Conservation (phyloP, 2,797 vertebrate species). For the Arvicola amphibius region DNA sequence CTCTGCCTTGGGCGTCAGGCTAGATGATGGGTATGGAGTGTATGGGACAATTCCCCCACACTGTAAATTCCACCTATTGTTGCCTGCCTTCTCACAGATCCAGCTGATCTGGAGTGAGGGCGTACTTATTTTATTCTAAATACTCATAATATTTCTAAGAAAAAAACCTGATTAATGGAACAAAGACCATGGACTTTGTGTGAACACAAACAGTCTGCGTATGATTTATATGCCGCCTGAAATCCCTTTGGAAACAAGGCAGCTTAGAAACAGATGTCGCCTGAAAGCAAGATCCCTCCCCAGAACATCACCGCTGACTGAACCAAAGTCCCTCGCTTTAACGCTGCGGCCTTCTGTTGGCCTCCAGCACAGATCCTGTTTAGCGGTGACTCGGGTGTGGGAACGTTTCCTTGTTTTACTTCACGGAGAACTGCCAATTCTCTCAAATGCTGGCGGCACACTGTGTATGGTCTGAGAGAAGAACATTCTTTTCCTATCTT, state of each 20-base stretch:
- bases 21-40: neutral
- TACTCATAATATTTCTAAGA: neutral
- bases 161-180: neutral
- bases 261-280: constrained; percentile 36
- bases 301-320: constrained; percentile 20
- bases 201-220: neutral
- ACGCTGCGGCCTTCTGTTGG: neutral
- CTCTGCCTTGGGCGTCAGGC: neutral
- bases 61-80: neutral
- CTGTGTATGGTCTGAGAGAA: neutral
- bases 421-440: constrained; percentile 46
- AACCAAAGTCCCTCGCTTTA: neutral
- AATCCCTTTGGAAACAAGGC: constrained; percentile 46
- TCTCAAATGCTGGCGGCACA: neutral
- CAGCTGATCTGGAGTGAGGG: neutral
- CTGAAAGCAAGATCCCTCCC: constrained; percentile 12
- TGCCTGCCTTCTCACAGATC: neutral
- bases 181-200: neutral
- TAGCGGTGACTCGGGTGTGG: neutral
- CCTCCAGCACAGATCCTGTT: constrained; percentile 28
- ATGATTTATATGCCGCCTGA: constrained; percentile 33
- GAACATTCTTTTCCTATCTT: constrained; percentile 1
- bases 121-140: constrained; percentile 26
- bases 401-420: constrained; percentile 6
- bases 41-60: neutral